phyloP scores from a whole-genome alignment of 2,888 invertebrate genomes.

The Drosophila emarginata region DNA sequence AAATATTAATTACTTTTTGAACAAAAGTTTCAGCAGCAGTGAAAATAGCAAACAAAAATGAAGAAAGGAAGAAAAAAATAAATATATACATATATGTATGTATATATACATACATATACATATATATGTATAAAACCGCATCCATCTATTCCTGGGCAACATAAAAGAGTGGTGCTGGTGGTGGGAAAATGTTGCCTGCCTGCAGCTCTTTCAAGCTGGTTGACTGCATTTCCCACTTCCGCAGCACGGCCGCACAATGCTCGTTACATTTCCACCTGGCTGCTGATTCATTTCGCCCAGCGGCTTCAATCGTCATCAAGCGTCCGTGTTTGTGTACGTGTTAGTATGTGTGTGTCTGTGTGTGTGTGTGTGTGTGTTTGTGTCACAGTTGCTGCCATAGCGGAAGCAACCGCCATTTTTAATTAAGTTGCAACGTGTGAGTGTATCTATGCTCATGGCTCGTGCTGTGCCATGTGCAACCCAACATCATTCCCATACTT shows the following conservation, averaged over 20 bases:
- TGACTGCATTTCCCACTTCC: conserved; percentile 24
- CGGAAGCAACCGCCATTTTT: conserved; percentile 66
- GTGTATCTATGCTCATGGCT: conserved; percentile 47
- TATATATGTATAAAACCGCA: neutral
- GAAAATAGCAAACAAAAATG: conserved; percentile 10
- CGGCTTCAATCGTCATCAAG: conserved; percentile 46
- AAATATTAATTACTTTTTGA: conserved; percentile 72
- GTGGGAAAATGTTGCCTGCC: neutral
- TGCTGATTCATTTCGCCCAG: conserved; percentile 56
- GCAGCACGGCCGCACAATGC: conserved; percentile 43
- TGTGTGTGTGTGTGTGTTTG: neutral
- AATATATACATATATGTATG: no score
- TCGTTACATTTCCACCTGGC: conserved; percentile 50
- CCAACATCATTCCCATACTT: neutral
- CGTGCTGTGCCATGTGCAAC: conserved; percentile 27
- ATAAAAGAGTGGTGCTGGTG: no score
- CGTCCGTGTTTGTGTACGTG: conserved; percentile 8
- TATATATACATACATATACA: no score
- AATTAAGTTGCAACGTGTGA: conserved; percentile 66
- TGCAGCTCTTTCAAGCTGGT: conserved; percentile 4
- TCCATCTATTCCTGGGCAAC: conserved; percentile 19
- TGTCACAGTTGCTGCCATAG: conserved; percentile 29
- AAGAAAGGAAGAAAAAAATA: neutral
- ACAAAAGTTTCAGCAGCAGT: conserved; percentile 52
- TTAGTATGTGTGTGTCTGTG: neutral